Percentiles rank a stretch among this genome's conserved stretches.
Evolutionary conservation across 2,113 vertebrate species (phyloP).

Genomic region (Aplodontia rufa): DNA sequence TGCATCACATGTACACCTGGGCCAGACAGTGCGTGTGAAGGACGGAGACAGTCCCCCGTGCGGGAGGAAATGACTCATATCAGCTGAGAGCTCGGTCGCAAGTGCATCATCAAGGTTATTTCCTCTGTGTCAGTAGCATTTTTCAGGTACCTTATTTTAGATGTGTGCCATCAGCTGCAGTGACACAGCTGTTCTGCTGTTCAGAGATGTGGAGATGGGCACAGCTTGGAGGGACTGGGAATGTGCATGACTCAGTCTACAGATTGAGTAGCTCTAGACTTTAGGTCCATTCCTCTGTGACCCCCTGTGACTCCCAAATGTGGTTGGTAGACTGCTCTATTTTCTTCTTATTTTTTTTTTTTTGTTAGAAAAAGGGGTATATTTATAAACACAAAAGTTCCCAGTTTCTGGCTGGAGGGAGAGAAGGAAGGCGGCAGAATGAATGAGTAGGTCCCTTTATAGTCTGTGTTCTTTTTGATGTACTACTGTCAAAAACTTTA

Average conservation of each 20-base stretch:
- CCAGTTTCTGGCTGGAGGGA: too few species aligned
- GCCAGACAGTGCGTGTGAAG: neutral
- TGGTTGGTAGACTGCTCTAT: neutral
- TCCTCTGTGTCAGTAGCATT: neutral
- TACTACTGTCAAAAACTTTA: neutral
- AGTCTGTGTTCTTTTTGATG: neutral
- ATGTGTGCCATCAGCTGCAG: neutral
- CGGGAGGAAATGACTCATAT: neutral
- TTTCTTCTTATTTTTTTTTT: too few species aligned
- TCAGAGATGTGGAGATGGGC: neutral
- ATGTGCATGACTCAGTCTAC: neutral
- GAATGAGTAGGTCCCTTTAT: too few species aligned
- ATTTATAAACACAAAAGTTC: too few species aligned
- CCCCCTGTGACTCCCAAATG: neutral
- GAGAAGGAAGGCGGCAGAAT: too few species aligned
- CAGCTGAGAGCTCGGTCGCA: neutral
- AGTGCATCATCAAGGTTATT: neutral
- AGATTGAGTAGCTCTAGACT: neutral
- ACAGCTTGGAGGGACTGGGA: neutral
- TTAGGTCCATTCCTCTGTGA: neutral
- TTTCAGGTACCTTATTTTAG: neutral
- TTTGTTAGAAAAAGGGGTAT: too few species aligned
- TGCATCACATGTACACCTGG: neutral
- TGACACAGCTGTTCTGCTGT: neutral
- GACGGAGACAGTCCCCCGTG: neutral